Evolutionary conservation across 2,888 invertebrate species (phyloP).

Genomic region (Drosophila picticornis): DNA sequence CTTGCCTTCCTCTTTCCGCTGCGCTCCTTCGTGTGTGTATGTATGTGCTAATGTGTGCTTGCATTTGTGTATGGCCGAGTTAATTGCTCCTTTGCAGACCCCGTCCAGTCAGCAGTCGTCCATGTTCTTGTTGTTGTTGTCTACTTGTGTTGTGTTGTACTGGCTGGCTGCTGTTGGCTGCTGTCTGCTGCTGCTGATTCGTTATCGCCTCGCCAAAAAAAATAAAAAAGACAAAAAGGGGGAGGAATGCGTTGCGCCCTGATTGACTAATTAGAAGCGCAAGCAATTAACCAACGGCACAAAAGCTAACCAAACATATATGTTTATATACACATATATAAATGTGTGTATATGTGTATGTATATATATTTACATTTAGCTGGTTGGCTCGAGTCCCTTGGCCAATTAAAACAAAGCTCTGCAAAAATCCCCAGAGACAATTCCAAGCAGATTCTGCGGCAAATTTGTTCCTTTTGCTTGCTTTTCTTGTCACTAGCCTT

Average conservation of each 20-base stretch:
- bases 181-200: constrained; percentile 49
- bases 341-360: background rate
- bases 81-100: constrained; percentile 19
- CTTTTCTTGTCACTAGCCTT: background rate
- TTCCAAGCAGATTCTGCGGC: no score
- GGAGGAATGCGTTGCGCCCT: constrained; percentile 41
- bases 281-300: constrained; percentile 42
- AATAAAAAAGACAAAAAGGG: background rate
- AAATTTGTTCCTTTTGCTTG: constrained; percentile 6
- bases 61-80: constrained; percentile 4
- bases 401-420: constrained; percentile 57
- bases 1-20: background rate
- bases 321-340: background rate
- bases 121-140: constrained; percentile 15
- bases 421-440: background rate
- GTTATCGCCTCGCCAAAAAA: constrained; percentile 37
- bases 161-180: constrained; percentile 41
- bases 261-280: constrained; percentile 47
- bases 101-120: constrained; percentile 14
- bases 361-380: background rate
- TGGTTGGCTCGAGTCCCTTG: background rate
- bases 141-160: constrained; percentile 53
- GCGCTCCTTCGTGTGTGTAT: background rate
- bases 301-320: constrained; percentile 6
- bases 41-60: constrained; percentile 7